Base-by-base conservation (phyloP, 2,113 vertebrate genomes). In the Aphyosemion australe region DNA sequence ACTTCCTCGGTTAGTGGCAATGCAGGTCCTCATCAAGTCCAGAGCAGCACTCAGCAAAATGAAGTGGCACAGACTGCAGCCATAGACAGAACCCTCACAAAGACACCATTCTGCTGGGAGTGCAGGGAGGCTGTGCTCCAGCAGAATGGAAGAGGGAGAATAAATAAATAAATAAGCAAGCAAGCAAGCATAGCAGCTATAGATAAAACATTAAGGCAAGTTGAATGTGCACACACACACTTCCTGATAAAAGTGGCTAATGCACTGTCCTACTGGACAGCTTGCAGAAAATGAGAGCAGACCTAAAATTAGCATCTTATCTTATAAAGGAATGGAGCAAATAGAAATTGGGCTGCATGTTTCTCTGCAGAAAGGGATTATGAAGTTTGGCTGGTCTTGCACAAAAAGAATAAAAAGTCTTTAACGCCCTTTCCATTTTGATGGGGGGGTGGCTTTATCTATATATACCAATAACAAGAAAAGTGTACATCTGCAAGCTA, bases 291-390 rank as follows among this genome's bases (percentile, higher is more conserved):
- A 72, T 1, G 21, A 80, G 77, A 80, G 20, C 72, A 73, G 7
- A 69, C 67, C 80, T 81, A 84, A 85, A 87, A 80, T 83, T 82
- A 84, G 78, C n/a, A 14, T 34, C 45, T 76, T 69, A 76, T 83
- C 63, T 76, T 70, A 26, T 58, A 21, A 55, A 31, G 55, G 14
- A 31, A 49, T 13, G 4, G n/a, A 76, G 75, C 77, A 74, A 63
- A 83, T 79, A 73, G 62, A 65, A 11, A 61, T 39, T 55, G 58
- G 31, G 62, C 61, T 66, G 64, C 41, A 61, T 65, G 14, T 58
- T 61, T 59, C 13, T 4, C 48, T 42, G 7, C 11, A 53, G 12
- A 47, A 45, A 14, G 34, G 8, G 41, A 65, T 52, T 6, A 53
- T 1, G 37, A 7, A 57, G 47, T 67, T 58, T 66, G 15, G 13